Percentiles rank a stretch among this genome's conserved stretches.
Conservation (phyloP, 2,888 invertebrate genomes). For the Zele albiditarsus region DNA sequence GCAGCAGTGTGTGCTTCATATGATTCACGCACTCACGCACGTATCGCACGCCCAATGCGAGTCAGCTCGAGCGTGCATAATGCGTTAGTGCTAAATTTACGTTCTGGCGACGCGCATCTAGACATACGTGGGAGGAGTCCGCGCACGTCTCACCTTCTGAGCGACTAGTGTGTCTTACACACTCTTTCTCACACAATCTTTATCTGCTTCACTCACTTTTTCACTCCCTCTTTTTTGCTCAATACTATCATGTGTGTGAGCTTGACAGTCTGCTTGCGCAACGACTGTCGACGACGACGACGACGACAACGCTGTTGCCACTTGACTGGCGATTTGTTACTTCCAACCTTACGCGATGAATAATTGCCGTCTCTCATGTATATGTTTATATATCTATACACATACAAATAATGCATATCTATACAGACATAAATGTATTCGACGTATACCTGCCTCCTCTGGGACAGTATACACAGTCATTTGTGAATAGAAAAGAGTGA, state of each 20-base stretch:
- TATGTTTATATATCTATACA: constrained; percentile 28
- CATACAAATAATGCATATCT: not conserved
- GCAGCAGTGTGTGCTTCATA: not conserved
- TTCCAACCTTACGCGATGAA: constrained; percentile 69
- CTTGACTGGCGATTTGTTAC: constrained; percentile 72
- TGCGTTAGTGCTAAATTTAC: constrained; percentile 72
- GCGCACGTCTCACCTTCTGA: constrained; percentile 51
- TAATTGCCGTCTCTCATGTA: constrained; percentile 64
- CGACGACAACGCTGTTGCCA: constrained; percentile 62
- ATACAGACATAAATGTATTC: constrained; percentile 6
- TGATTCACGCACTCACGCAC: constrained; percentile 45
- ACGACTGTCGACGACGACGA: constrained; percentile 48
- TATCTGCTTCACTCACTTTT: constrained; percentile 48
- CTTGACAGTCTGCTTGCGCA: constrained; percentile 48
- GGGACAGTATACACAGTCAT: constrained; percentile 33
- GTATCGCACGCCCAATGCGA: constrained; percentile 64
- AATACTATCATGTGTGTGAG: not conserved
- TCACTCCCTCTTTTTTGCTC: constrained; percentile 14
- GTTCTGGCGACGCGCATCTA: constrained; percentile 59
- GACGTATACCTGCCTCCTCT: constrained; percentile 1
- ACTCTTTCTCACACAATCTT: constrained; percentile 39
- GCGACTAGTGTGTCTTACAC: constrained; percentile 18
- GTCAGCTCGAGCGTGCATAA: constrained; percentile 70
- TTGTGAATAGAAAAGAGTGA: constrained; percentile 3
- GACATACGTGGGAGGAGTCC: constrained; percentile 52